A percentile compares a stretch with the other conserved stretches of the same genome.
phyloP scores from a whole-genome alignment of 2,113 vertebrate genomes.

The Cyprinus carpio region DNA sequence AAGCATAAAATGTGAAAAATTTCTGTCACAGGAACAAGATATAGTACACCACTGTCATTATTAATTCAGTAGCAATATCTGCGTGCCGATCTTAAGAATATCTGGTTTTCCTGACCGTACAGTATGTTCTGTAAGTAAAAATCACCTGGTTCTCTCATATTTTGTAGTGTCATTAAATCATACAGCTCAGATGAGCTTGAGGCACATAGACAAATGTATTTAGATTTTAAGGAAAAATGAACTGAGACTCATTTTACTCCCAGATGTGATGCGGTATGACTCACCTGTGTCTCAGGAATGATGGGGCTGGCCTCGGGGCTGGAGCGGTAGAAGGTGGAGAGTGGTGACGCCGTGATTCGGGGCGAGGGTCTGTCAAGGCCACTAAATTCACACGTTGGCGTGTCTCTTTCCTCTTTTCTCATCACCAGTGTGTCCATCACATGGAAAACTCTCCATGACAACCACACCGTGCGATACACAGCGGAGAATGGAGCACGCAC shows the following conservation, averaged over 20 bases:
- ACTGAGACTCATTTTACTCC: slow-evolving; percentile 5
- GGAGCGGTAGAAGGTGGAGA: slow-evolving; percentile 92
- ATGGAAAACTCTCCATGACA: slow-evolving; percentile 95
- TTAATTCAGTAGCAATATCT: slow-evolving; percentile 14
- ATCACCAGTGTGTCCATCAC: slow-evolving; percentile 98
- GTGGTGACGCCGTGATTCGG: slow-evolving; percentile 87
- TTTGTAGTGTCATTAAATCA: slow-evolving; percentile 27
- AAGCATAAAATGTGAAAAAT: neutral
- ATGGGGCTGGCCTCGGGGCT: slow-evolving; percentile 92
- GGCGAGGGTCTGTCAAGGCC: slow-evolving; percentile 90
- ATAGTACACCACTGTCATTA: neutral
- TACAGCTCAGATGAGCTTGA: neutral
- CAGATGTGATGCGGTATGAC: neutral
- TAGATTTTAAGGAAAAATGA: neutral
- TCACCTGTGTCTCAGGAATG: slow-evolving; percentile 97
- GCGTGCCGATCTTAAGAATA: neutral
- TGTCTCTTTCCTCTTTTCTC: slow-evolving; percentile 94
- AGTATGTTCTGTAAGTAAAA: neutral
- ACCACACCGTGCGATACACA: slow-evolving; percentile 91
- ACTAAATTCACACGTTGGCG: slow-evolving; percentile 92
- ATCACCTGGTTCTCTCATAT: neutral
- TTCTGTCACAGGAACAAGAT: neutral
- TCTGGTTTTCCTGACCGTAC: neutral
- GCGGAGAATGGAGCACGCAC: slow-evolving; percentile 89
- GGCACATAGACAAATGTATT: neutral